Percentiles rank a stretch among this genome's conserved stretches.
These are phyloP conservation scores for Cyanoramphus novaezelandiae DNA, from an alignment of 2,113 vertebrate species.

Conservation along the genomic window DNA sequence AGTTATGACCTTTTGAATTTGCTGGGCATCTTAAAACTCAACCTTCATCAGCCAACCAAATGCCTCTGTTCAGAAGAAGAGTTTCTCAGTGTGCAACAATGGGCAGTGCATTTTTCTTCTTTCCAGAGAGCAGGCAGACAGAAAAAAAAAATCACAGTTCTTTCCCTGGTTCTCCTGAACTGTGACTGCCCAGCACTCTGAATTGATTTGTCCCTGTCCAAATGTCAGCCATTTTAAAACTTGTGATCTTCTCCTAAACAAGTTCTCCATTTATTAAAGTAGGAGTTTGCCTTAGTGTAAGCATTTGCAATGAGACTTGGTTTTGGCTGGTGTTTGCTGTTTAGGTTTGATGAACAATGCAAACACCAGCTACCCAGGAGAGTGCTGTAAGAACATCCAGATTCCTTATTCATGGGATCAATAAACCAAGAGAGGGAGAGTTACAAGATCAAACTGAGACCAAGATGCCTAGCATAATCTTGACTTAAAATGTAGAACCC, in stretches of 20 bases:
- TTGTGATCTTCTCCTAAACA: not conserved
- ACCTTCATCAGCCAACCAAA: not conserved
- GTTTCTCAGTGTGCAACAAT: not conserved
- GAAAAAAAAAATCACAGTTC: not conserved
- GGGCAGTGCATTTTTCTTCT: not conserved
- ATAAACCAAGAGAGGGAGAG: not conserved
- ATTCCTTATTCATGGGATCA: not conserved
- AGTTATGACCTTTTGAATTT: not conserved
- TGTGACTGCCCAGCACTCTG: not conserved
- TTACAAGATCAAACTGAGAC: not conserved
- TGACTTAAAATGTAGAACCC: not conserved
- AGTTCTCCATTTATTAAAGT: not conserved
- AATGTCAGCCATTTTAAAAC: not conserved
- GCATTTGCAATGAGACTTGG: not conserved
- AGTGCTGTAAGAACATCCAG: not conserved
- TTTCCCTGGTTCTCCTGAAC: not conserved
- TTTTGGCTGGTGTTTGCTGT: not conserved
- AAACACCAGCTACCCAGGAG: not conserved
- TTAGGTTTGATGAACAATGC: not conserved
- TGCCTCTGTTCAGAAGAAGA: not conserved
- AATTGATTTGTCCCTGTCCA: not conserved
- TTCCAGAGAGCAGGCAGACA: not conserved
- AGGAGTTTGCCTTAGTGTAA: not conserved
- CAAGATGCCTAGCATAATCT: not conserved
- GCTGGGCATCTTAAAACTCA: not conserved